Evolutionary conservation across 2,113 vertebrate species (phyloP).

Genomic region (Pao palembangensis): DNA sequence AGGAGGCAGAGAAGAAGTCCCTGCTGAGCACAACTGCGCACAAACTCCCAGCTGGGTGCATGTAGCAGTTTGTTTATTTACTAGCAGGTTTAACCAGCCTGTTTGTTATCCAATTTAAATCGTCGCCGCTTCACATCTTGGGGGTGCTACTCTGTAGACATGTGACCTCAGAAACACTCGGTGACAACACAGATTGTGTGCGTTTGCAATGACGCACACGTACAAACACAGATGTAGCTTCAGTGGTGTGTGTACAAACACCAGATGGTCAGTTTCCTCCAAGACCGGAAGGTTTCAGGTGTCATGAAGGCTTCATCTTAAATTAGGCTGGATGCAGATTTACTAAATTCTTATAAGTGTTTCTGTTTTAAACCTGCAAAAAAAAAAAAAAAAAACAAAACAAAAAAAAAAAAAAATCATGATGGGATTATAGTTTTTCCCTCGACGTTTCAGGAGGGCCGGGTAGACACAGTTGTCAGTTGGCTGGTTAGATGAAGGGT

Average conservation of each 20-base stretch:
- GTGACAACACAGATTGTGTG: not conserved
- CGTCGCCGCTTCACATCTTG: constrained; percentile 11
- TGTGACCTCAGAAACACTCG: not conserved
- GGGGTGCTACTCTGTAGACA: constrained; percentile 36
- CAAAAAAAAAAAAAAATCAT: too few relatives aligned
- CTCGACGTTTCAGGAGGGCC: constrained; percentile 11
- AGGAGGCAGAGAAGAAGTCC: constrained; percentile 20
- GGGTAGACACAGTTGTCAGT: constrained; percentile 21
- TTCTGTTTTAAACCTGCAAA: too few relatives aligned
- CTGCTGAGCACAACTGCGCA: constrained; percentile 1
- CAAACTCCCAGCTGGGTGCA: constrained; percentile 8
- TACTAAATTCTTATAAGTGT: too few relatives aligned
- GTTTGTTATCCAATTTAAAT: not conserved
- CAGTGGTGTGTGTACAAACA: too few relatives aligned
- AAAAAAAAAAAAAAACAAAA: too few relatives aligned
- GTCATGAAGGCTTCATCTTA: not conserved
- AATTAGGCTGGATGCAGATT: too few relatives aligned
- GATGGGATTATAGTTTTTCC: too few relatives aligned
- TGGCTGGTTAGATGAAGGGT: constrained; percentile 19
- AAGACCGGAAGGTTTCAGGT: not conserved
- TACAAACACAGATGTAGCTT: not conserved
- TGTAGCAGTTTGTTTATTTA: not conserved
- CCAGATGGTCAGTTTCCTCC: too few relatives aligned
- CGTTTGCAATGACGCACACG: too few relatives aligned
- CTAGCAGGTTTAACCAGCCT: not conserved